Evolutionary conservation across 2,113 vertebrate genomes (phyloP).

Genomic region (Chrysochloris asiatica): DNA sequence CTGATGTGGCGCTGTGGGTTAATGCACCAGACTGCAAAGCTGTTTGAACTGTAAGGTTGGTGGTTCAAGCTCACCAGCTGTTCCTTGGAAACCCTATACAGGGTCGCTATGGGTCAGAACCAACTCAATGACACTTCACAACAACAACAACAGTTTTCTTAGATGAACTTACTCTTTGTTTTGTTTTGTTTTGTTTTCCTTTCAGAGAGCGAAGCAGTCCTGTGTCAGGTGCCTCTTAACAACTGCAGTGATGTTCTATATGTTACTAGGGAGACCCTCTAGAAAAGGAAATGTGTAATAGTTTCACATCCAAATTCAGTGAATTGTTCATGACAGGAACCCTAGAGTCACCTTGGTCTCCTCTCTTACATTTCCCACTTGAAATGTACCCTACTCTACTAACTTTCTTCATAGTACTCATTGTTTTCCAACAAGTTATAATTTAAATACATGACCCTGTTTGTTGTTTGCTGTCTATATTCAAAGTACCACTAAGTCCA

Average conservation of each 20-base stretch:
- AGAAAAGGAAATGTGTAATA: not conserved
- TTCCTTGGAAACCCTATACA: too few species aligned
- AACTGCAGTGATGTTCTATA: fast-evolving
- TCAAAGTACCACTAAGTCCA: not conserved
- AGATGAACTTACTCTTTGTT: too few species aligned
- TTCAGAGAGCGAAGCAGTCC: not conserved
- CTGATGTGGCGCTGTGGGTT: too few species aligned
- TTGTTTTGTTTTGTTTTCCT: too few species aligned
- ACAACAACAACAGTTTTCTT: too few species aligned
- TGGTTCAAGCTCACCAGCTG: too few species aligned
- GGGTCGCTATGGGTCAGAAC: too few species aligned
- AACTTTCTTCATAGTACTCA: not conserved
- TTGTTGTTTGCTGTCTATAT: not conserved
- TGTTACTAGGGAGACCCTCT: not conserved
- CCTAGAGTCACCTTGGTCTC: fast-evolving
- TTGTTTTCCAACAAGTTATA: not conserved
- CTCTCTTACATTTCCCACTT: too few species aligned
- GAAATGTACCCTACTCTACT: too few species aligned
- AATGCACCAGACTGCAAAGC: too few species aligned
- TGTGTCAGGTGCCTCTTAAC: not conserved
- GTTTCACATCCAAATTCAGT: fast-evolving
- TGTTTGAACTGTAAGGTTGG: too few species aligned
- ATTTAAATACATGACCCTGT: not conserved
- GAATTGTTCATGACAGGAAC: fast-evolving
- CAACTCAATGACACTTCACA: too few species aligned